A percentile compares a stretch with the other conserved stretches of the same genome.
These are phyloP conservation scores for Accipiter minullus DNA, from an alignment of 2,797 vertebrate species.

Conservation along the genomic window DNA sequence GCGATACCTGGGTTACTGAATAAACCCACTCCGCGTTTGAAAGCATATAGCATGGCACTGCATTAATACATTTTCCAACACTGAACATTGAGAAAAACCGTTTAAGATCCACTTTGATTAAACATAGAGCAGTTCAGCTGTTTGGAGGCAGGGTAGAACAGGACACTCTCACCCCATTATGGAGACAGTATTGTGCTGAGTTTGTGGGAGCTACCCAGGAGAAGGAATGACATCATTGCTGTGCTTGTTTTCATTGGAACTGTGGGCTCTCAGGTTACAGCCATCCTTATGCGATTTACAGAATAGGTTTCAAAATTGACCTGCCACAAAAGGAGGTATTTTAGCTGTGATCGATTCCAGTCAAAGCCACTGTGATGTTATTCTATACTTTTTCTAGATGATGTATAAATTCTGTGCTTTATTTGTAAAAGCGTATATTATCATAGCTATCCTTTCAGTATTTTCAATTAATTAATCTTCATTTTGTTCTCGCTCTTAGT, in stretches of 20 bases:
- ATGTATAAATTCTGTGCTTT: neutral
- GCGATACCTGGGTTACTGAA: neutral
- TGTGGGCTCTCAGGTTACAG: neutral
- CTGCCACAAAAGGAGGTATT: neutral
- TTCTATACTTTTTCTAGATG: neutral
- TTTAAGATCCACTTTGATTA: neutral
- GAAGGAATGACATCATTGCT: neutral
- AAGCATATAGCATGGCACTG: neutral
- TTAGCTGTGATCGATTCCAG: neutral
- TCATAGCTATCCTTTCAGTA: neutral
- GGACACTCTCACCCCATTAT: accelerated
- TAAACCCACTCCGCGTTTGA: accelerated
- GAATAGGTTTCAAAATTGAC: neutral
- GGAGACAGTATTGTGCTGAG: neutral
- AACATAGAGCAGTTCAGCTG: neutral
- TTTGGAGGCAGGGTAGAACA: neutral
- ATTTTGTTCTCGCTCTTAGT: neutral
- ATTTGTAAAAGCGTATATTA: neutral
- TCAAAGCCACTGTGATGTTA: neutral
- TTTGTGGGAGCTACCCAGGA: neutral
- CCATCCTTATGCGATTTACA: neutral
- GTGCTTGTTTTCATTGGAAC: neutral
- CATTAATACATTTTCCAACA: neutral
- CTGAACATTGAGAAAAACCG: neutral
- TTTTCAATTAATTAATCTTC: neutral